phyloP scores from a whole-genome alignment of 2,113 vertebrate species.

The Epinephelus cyanopodus region DNA sequence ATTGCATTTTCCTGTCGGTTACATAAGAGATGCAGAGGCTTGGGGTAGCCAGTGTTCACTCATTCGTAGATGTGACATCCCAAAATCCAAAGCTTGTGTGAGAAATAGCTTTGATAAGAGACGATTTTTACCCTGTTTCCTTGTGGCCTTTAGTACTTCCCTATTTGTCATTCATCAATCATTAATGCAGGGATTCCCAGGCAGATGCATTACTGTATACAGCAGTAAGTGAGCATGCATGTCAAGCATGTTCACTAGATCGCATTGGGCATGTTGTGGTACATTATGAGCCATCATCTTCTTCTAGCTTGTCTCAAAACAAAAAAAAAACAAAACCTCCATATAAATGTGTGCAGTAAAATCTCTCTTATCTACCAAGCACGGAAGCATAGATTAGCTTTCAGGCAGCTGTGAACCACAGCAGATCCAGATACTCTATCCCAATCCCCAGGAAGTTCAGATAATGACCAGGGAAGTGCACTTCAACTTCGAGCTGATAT shows the following conservation, averaged over 20 bases:
- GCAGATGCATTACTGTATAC: background rate
- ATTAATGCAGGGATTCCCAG: background rate
- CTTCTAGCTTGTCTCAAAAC: background rate
- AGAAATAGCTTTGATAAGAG: constrained; percentile 10
- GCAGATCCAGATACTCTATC: background rate
- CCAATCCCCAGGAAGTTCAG: background rate
- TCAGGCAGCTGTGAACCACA: background rate
- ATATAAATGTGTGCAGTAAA: background rate
- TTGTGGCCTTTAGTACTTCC: background rate
- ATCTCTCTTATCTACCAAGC: background rate
- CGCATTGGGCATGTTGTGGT: background rate
- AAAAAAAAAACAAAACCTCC: background rate
- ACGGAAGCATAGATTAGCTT: background rate
- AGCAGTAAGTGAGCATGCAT: background rate
- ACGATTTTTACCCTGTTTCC: background rate
- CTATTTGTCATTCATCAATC: background rate
- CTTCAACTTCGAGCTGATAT: background rate
- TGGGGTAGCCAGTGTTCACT: constrained; percentile 26
- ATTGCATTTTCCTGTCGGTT: constrained; percentile 52
- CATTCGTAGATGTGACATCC: constrained; percentile 12
- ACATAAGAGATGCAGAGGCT: constrained; percentile 56
- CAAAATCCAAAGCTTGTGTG: constrained; percentile 14
- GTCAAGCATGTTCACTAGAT: background rate
- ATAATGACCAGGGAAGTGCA: background rate
- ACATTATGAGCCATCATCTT: background rate